phyloP scores from a whole-genome alignment of 1,140 invertebrate genomes.

The Neelides sp. region DNA sequence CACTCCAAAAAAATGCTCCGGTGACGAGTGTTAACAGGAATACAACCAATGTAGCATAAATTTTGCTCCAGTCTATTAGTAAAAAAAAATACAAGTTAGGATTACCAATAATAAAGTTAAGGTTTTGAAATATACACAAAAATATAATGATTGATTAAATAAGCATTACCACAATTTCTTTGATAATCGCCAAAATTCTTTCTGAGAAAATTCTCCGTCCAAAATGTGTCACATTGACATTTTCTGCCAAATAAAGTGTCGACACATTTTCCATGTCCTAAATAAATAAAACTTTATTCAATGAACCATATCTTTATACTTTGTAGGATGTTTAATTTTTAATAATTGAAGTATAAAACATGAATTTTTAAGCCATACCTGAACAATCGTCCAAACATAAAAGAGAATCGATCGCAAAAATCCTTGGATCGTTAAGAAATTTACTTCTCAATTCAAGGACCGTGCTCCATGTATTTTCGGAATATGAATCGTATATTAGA shows the following conservation, averaged over 20 bases:
- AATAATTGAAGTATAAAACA: not conserved
- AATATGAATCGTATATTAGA: conserved; percentile 47
- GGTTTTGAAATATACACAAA: not conserved
- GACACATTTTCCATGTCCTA: conserved; percentile 74
- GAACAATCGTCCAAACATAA: conserved; percentile 89
- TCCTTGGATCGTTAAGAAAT: conserved; percentile 56
- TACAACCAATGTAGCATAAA: conserved; percentile 67
- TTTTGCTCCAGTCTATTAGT: conserved; percentile 66
- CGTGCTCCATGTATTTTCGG: conserved; percentile 52
- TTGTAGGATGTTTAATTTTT: not conserved
- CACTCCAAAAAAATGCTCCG: conserved; percentile 53
- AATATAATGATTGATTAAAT: conserved; percentile 1
- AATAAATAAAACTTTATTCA: conserved; percentile 21
- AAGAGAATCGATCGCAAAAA: conserved; percentile 61
- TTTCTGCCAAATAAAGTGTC: conserved; percentile 52
- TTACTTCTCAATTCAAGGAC: no score
- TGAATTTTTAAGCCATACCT: conserved; percentile 36
- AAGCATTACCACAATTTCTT: conserved; percentile 55
- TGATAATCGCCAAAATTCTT: conserved; percentile 50
- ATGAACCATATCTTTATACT: conserved; percentile 9
- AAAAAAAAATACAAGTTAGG: conserved; percentile 12
- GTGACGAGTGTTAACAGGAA: conserved; percentile 50
- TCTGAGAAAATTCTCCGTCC: conserved; percentile 72
- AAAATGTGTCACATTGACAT: conserved; percentile 86
- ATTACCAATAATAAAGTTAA: not conserved